phyloP scores from a whole-genome alignment of 2,797 vertebrate species.

The Dallia pectoralis region DNA sequence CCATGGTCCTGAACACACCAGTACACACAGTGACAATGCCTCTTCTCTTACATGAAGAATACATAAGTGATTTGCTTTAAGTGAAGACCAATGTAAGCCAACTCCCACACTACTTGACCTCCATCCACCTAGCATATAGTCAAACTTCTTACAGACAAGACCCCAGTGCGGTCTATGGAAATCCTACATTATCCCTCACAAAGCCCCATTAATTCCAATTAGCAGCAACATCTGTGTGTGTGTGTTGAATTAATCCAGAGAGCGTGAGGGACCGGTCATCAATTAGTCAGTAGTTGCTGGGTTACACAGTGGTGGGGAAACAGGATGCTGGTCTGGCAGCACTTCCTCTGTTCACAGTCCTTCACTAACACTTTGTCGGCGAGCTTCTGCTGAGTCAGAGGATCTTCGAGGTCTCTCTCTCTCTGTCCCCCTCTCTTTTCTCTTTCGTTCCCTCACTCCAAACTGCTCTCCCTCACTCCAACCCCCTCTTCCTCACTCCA shows the following conservation, averaged over 20 bases:
- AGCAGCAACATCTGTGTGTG: conserved; percentile 24
- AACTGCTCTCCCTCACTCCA: background rate
- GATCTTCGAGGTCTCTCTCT: conserved; percentile 23
- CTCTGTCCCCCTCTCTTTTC: background rate
- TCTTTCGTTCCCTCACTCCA: background rate
- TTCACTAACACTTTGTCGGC: conserved; percentile 30
- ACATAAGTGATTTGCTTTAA: background rate
- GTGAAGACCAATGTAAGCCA: background rate
- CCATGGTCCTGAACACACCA: too few relatives aligned
- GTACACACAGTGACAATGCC: background rate
- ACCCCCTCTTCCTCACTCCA: background rate
- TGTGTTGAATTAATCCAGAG: conserved; percentile 14
- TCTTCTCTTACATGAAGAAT: background rate
- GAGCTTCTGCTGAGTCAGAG: conserved; percentile 18
- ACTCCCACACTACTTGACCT: background rate
- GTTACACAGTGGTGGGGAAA: conserved; percentile 40
- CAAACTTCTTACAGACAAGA: background rate
- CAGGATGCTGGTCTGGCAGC: conserved; percentile 41
- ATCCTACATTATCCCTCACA: conserved; percentile 14
- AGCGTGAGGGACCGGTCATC: background rate
- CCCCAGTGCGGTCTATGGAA: background rate
- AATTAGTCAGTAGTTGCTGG: background rate
- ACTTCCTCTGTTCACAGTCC: conserved; percentile 26
- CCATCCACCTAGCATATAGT: background rate
- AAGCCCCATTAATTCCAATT: conserved; percentile 21